Evolutionary conservation across 2,888 invertebrate species (phyloP).

Genomic region (Oscheius sp.): DNA sequence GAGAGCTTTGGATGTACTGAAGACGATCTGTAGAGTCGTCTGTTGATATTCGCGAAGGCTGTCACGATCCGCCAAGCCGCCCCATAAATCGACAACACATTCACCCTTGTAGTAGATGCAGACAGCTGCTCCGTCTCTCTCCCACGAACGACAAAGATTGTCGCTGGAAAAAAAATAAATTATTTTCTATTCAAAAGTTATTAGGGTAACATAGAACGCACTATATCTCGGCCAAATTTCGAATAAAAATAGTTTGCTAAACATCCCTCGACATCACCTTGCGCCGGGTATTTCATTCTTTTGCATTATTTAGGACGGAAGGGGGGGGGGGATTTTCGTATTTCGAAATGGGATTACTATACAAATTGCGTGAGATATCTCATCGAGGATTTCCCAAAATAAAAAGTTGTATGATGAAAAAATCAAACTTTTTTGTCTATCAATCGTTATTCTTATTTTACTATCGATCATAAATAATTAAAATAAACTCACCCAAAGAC

Average conservation of each 20-base stretch:
- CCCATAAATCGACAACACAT: constrained; percentile 72
- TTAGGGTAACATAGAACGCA: not conserved
- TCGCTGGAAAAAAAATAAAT: too few species aligned
- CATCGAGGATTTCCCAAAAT: too few species aligned
- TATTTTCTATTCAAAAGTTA: not conserved
- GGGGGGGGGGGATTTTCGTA: too few species aligned
- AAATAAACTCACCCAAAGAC: constrained; percentile 16
- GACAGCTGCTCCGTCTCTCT: constrained; percentile 69
- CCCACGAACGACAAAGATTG: constrained; percentile 60
- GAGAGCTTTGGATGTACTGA: constrained; percentile 52
- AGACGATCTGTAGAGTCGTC: constrained; percentile 52
- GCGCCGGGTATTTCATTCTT: not conserved
- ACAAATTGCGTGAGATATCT: too few species aligned
- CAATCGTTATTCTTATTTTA: too few species aligned
- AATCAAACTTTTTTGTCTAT: too few species aligned
- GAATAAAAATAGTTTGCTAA: not conserved
- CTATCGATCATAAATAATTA: not conserved
- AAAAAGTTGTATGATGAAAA: too few species aligned
- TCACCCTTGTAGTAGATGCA: constrained; percentile 68
- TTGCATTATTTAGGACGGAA: too few species aligned
- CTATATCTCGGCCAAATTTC: not conserved
- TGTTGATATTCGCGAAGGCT: constrained; percentile 42
- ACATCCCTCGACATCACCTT: not conserved
- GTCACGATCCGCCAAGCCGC: constrained; percentile 69
- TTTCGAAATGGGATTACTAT: too few species aligned